Base-by-base conservation (phyloP, 1,140 invertebrate genomes). In the Ceratosolen solmsi region DNA sequence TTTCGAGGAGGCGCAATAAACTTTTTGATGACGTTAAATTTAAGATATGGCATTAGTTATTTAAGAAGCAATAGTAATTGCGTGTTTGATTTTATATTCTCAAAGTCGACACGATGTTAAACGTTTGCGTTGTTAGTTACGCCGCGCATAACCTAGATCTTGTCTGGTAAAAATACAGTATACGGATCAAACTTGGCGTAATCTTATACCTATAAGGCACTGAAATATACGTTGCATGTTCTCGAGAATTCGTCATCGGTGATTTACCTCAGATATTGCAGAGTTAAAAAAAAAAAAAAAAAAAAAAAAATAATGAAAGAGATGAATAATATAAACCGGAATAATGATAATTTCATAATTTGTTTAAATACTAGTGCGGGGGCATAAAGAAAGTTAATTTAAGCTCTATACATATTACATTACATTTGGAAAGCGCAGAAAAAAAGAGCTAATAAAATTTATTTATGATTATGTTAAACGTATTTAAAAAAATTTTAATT, bases 401-500 rank as follows among this genome's bases (percentile, higher is more conserved):
- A 60, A 27, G 11, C 56, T 60, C 8, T 60, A 9, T 13, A 27
- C 7, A 27, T n/a, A 25, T 60, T 46, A 27, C 9, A 60, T 30
- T 7, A 13, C 7, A 27, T 27, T 60, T 9, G 8, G 27, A 27
- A 25, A 60, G 27, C 56, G 3, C 25, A 8, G 41, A 46, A 27
- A n/a, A 60, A 27, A 60, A 30, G 56, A 54, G 11, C 27, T 13
- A 0, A 27, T 27, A 60, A n/a, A 60, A 60, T 60, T 60, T 60
- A 60, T n/a, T 60, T 27, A 60, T 30, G n/a, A 30, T 60, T 60
- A 27, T 2, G n/a, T 11, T 25, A 27, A 60, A 60, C n/a, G 25
- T 60, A 27, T 60, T 60, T 60, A 60, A 60, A 27, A n/a, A n/a
- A 60, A 60, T n/a, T 60, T 27, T 5, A 60, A 60, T 60, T 60